phyloP scores from a whole-genome alignment of 1,140 invertebrate species.

The Eriosoma lanigerum region DNA sequence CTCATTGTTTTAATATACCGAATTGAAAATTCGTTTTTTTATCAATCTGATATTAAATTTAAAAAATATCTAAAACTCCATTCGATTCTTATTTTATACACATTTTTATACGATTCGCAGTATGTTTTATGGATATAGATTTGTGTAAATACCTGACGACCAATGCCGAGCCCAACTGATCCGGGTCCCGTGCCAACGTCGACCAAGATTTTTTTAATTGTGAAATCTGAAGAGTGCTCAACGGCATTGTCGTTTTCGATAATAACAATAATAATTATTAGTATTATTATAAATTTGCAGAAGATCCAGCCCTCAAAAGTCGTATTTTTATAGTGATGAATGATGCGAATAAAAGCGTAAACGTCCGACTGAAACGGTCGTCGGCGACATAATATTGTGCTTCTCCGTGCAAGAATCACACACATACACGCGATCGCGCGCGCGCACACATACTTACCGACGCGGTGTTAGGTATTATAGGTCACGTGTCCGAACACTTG shows the following conservation, averaged over 20 bases:
- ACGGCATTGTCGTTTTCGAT: not conserved
- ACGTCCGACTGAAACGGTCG: constrained; percentile 27
- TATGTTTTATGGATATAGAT: too few species aligned
- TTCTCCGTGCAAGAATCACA: not conserved
- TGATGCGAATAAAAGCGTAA: not conserved
- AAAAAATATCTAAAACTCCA: too few species aligned
- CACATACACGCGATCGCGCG: not conserved
- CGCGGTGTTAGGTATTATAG: too few species aligned
- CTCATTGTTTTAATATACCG: too few species aligned
- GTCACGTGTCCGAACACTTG: constrained; percentile 6
- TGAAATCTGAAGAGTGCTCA: not conserved
- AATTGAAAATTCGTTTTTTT: too few species aligned
- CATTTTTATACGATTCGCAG: too few species aligned
- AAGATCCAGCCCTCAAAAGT: too few species aligned
- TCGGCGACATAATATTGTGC: not conserved
- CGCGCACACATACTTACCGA: not conserved
- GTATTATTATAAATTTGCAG: too few species aligned
- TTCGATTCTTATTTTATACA: too few species aligned
- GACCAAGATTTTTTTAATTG: constrained; percentile 10
- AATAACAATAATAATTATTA: too few species aligned
- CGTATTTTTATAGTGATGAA: too few species aligned
- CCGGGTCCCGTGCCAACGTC: not conserved
- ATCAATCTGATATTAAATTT: too few species aligned
- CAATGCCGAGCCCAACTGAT: not conserved
- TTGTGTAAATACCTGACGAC: not conserved